Evolutionary conservation across 2,113 vertebrate genomes (phyloP), one percentile per base, ranked within the genome.

Genomic region (Danio rerio): DNA sequence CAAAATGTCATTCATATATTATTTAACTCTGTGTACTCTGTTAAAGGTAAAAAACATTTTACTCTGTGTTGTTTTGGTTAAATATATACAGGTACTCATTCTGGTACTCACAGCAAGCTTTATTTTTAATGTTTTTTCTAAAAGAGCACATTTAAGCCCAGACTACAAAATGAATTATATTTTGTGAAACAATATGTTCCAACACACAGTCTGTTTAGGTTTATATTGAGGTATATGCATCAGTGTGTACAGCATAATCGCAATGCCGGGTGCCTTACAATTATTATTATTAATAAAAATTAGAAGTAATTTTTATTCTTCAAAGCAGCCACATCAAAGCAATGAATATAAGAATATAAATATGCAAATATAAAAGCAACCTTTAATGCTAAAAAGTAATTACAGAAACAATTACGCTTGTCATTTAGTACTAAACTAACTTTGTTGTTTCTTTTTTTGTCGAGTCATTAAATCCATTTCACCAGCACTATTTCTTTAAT

Each of bases 281-380:
- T 31, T 31, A 31, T 49, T 69, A n/a, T 68, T 68, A n/a, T 68
- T 2, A 68, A 68, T 62, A 31, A 62, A n/a, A 42, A 63, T 63
- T 63, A 63, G 21, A 63, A 40, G n/a, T 47, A 13, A 18, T 66
- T n/a, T n/a, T 45, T 4, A 15, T 18, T 20, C 18, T 59, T n/a
- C n/a, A n/a, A n/a, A n/a, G n/a, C n/a, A n/a, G n/a, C n/a, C n/a
- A n/a, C n/a, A n/a, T n/a, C n/a, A n/a, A n/a, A n/a, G n/a, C n/a
- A n/a, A n/a, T n/a, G n/a, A n/a, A n/a, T n/a, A n/a, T n/a, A n/a
- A n/a, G n/a, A n/a, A n/a, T n/a, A n/a, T n/a, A 10, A 59, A 59
- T 20, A 59, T 58, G 18, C 61, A 40, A 40, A 63, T 63, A 43
- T 43, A 43, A 43, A 43, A 45, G 43, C 3, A 45, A 13, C 9